A percentile compares a stretch with the other conserved stretches of the same genome.
phyloP scores from a whole-genome alignment of 2,113 vertebrate genomes.

The Vicugna pacos region DNA sequence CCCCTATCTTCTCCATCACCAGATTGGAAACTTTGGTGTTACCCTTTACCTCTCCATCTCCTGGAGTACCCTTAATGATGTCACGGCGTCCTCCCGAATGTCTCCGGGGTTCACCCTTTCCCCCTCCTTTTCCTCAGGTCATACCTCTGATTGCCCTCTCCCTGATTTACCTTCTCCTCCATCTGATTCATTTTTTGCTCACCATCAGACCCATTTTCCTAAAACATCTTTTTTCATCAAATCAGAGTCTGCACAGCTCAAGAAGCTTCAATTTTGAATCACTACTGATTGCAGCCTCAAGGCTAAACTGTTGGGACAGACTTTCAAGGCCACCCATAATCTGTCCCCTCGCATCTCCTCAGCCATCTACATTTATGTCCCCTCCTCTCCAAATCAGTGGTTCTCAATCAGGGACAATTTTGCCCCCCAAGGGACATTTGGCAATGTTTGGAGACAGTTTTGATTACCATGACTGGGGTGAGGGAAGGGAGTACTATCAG shows the following conservation, averaged over 20 bases:
- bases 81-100: neutral
- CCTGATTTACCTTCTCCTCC: neutral
- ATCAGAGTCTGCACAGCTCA: slow-evolving; percentile 14
- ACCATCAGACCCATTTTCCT: slow-evolving; percentile 5
- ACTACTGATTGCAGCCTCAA: neutral
- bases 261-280: neutral
- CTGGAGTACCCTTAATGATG: neutral
- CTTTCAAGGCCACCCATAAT: neutral
- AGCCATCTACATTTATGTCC: neutral
- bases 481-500: neutral
- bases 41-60: neutral
- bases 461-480: neutral
- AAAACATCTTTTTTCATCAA: neutral
- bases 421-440: neutral
- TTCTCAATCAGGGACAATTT: neutral
- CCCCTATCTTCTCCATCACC: neutral
- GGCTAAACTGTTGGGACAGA: neutral
- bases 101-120: neutral
- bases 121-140: neutral
- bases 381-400: neutral
- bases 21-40: neutral
- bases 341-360: neutral
- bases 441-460: neutral
- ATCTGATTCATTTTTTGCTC: neutral
- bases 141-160: neutral